Evolutionary conservation across 2,797 vertebrate species (phyloP).

Genomic region (Leuciscus waleckii): DNA sequence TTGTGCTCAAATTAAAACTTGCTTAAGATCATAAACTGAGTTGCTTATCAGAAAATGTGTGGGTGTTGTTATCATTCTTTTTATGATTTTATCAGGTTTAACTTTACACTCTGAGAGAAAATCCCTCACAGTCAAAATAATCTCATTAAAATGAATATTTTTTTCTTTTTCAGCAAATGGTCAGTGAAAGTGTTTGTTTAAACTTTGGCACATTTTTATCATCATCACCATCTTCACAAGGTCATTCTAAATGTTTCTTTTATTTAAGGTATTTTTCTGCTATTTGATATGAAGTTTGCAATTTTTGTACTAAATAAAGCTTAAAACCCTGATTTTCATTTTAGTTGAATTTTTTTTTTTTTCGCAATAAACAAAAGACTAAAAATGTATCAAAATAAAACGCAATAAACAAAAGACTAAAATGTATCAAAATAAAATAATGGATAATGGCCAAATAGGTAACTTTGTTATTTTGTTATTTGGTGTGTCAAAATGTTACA

Average conservation of each 20-base stretch:
- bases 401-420: neutral
- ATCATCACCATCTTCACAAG: neutral
- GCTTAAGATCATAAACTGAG: neutral
- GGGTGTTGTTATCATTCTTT: neutral
- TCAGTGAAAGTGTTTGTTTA: neutral
- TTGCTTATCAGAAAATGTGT: neutral
- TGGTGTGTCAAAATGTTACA: neutral
- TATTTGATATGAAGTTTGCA: neutral
- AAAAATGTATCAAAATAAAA: neutral
- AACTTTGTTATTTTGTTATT: too few relatives aligned
- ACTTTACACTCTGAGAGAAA: neutral
- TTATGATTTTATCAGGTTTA: conserved; percentile 3
- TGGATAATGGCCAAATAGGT: neutral
- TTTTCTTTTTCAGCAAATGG: neutral
- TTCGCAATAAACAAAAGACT: neutral
- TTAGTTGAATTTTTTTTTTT: neutral
- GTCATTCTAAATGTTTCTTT: neutral
- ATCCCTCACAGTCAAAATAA: neutral
- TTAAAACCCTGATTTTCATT: neutral
- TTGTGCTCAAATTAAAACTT: neutral
- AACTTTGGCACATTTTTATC: too few relatives aligned
- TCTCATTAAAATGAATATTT: neutral
- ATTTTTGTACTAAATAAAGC: neutral
- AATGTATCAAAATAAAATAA: neutral
- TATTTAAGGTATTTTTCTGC: neutral